Percentiles rank a stretch among this genome's conserved stretches.
Conservation (phyloP, 2,113 vertebrate species). For the Loxodonta africana region DNA sequence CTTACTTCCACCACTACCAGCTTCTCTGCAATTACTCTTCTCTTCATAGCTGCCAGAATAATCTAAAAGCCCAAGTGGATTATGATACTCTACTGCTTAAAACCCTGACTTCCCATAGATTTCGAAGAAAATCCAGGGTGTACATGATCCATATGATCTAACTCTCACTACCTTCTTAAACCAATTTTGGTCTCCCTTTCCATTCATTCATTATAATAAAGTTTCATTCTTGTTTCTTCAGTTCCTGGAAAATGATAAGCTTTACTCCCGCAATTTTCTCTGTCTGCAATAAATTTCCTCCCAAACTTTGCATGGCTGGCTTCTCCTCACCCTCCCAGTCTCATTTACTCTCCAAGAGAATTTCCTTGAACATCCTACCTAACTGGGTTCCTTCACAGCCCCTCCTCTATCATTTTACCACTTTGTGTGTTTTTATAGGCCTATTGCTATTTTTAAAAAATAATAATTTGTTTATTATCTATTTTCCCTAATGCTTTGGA, state of each 20-base stretch:
- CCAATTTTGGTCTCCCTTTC: not conserved
- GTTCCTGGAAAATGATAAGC: not conserved
- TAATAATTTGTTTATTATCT: not conserved
- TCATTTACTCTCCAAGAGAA: not conserved
- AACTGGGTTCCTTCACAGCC: not conserved
- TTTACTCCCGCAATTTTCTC: not conserved
- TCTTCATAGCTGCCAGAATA: not conserved
- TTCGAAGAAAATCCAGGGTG: not conserved
- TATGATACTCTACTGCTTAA: not conserved
- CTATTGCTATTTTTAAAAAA: not conserved
- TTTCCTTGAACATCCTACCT: not conserved
- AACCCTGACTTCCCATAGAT: not conserved
- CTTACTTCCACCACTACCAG: not conserved
- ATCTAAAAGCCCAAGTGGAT: not conserved
- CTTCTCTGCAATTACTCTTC: constrained; percentile 16
- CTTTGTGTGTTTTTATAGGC: not conserved
- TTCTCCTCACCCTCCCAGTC: not conserved
- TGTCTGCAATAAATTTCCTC: not conserved
- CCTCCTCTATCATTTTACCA: not conserved
- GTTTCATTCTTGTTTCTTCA: not conserved
- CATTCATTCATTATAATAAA: not conserved
- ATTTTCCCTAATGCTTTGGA: not conserved
- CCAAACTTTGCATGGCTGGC: not conserved
- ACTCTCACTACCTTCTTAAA: not conserved
- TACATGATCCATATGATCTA: not conserved